phyloP scores from a whole-genome alignment of 2,797 vertebrate species.

The Chromobotia macracanthus region DNA sequence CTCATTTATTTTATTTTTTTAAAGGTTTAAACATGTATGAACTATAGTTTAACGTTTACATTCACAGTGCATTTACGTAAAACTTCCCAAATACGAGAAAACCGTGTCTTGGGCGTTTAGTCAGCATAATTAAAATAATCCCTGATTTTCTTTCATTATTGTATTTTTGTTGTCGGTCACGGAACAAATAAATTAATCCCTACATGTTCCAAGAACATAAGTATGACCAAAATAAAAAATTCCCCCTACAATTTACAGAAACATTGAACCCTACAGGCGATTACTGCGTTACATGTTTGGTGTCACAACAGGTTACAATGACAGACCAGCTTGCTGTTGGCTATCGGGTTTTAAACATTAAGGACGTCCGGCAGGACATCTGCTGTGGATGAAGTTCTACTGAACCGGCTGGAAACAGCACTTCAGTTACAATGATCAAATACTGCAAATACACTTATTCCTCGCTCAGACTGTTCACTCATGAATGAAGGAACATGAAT shows the following conservation, averaged over 20 bases:
- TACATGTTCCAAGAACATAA: neutral
- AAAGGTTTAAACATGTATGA: slow-evolving; percentile 6
- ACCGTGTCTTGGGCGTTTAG: slow-evolving; percentile 47
- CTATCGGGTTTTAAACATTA: slow-evolving; percentile 41
- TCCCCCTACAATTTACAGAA: neutral
- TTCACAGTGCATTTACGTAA: slow-evolving; percentile 75
- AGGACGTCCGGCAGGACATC: slow-evolving; percentile 31
- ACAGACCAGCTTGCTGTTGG: slow-evolving; percentile 30
- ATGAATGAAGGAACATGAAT: neutral
- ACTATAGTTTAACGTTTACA: slow-evolving; percentile 63
- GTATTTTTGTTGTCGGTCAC: slow-evolving; percentile 33
- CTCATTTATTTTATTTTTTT: slow-evolving; percentile 13
- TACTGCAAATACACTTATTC: slow-evolving; percentile 22
- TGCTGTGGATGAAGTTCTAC: neutral
- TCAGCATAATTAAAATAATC: slow-evolving; percentile 47
- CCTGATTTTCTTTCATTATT: slow-evolving; percentile 60
- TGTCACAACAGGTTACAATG: slow-evolving; percentile 24
- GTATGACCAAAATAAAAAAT: neutral
- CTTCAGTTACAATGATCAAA: slow-evolving; percentile 11
- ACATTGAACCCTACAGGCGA: slow-evolving; percentile 9
- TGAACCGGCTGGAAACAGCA: slow-evolving; percentile 19
- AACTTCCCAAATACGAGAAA: slow-evolving; percentile 72
- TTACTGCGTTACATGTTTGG: slow-evolving; percentile 52
- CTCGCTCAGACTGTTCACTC: neutral
- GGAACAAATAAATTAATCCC: neutral